These are phyloP conservation scores for Smittia sp. DNA, from an alignment of 2,888 invertebrate genomes.

Conservation along the genomic window DNA sequence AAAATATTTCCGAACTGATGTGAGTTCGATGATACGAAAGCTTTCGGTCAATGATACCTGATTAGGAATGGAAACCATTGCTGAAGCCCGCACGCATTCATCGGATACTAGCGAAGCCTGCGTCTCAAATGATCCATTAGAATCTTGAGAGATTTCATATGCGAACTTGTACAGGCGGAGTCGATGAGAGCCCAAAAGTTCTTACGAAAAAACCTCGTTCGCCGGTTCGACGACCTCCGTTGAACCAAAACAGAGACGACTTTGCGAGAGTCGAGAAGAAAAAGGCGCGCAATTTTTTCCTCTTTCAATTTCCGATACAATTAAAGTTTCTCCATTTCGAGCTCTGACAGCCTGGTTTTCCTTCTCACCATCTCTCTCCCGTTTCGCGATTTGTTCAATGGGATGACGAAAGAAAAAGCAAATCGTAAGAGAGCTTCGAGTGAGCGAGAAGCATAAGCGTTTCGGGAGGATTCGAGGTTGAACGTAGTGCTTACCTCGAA, in stretches of 20 bases:
- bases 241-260: constrained; percentile 36
- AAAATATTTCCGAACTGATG: neutral
- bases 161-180: neutral
- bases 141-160: neutral
- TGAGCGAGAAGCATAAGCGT: neutral
- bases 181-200: neutral
- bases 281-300: constrained; percentile 34
- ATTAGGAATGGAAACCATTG: too few species aligned
- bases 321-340: constrained; percentile 28
- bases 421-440: neutral
- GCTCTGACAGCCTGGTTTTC: constrained; percentile 35
- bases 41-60: neutral
- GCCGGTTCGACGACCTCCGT: neutral
- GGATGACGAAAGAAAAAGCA: neutral
- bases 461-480: too few species aligned
- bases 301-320: constrained; percentile 34
- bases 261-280: constrained; percentile 29
- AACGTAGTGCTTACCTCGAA: constrained; percentile 22
- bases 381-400: neutral
- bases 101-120: too few species aligned
- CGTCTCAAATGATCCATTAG: neutral
- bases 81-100: too few species aligned
- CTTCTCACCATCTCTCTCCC: constrained; percentile 35
- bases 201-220: neutral
- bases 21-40: too few species aligned